Base-by-base conservation (phyloP, 1,140 invertebrate genomes). In the Ephestia elutella region DNA sequence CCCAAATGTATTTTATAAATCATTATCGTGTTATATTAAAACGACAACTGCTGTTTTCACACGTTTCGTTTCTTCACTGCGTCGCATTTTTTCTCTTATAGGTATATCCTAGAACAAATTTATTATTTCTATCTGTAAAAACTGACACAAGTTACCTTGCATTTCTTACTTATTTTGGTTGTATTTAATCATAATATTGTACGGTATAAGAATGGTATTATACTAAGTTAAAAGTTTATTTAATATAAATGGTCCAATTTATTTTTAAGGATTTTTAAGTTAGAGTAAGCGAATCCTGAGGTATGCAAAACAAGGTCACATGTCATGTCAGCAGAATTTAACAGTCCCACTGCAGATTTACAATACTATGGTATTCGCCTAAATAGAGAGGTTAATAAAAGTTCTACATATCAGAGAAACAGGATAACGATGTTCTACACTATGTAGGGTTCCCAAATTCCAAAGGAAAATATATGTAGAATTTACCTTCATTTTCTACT, bases 181-280 rank as follows among this genome's bases (percentile, higher is more conserved):
- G 38, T 44, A 44, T 38, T 38, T 38, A 38, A 38, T 38, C 5
- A 38, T 38, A 38, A 38, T 38, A 38, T 44, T 44, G 7, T 44
- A 44, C 38, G 38, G 38, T 17, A 15, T 44, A 15, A 44, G 38
- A 44, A 44, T 44, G 38, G 38, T 44, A 44, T 44, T 44, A 44
- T 44, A 17, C 15, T 44, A 44, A 44, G 38, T 44, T 44, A 44
- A 44, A 44, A 44, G 38, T 44, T 44, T 44, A 44, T 44, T 44
- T 44, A 44, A 44, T 44, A 44, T 44, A 44, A 44, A 44, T 44
- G 38, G 38, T 44, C 38, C 38, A 44, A 44, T 44, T 44, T 44
- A 44, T 44, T n/a, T 44, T 44, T 44, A 44, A 44, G n/a, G 38
- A 44, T 15, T 44, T 44, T 44, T 44, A 44, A 15, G 38, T 44